Base-by-base conservation (phyloP, 2,113 vertebrate genomes). In the Myrmophylax atrothorax region DNA sequence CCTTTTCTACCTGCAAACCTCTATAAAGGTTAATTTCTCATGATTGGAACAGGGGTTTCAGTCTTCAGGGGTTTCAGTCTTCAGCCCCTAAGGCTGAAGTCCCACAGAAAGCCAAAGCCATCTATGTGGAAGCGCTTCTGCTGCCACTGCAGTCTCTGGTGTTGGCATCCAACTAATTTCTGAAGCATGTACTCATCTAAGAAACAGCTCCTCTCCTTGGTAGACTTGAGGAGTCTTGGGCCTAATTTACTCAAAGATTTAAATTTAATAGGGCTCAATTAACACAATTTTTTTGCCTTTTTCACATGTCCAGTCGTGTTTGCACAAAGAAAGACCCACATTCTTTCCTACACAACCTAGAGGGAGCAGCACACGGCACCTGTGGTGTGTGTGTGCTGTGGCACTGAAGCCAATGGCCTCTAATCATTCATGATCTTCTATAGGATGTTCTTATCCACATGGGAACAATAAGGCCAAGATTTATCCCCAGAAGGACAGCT, bases 401-500 rank as follows among this genome's bases (percentile, higher is more conserved):
- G 37, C 2, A 2, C 38, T 67, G 26, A 72, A 87, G 37, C 70
- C 0, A 0, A 84, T 4, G 52, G 52, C 56, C 24, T 76, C 84
- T 91, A n/a, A 64, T 46, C 20, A 17, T 84, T 86, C 0, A 0
- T 20, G 0, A 0, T 49, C 82, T 90, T 87, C 64, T 60, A 74
- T 24, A 46, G 31, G 29, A 91, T 87, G 25, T 50, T 88, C 85
- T 88, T 80, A 77, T n/a, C 60, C 72, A 70, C 35, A 28, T 1
- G 5, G 40, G 59, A 95, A 82, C 49, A 49, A 66, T 42, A 63
- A 80, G 38, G 38, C 47, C 28, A 81, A 78, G 72, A 86, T 78
- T 90, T 90, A 78, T 42, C 68, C 44, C 73, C 76, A 63, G 52
- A 70, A 84, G 20, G 87, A 75, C 33, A 93, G 70, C 64, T 90